Evolutionary conservation across 2,797 vertebrate genomes (phyloP), one percentile per base, ranked within the genome.

Genomic region (Lepus townsendii): DNA sequence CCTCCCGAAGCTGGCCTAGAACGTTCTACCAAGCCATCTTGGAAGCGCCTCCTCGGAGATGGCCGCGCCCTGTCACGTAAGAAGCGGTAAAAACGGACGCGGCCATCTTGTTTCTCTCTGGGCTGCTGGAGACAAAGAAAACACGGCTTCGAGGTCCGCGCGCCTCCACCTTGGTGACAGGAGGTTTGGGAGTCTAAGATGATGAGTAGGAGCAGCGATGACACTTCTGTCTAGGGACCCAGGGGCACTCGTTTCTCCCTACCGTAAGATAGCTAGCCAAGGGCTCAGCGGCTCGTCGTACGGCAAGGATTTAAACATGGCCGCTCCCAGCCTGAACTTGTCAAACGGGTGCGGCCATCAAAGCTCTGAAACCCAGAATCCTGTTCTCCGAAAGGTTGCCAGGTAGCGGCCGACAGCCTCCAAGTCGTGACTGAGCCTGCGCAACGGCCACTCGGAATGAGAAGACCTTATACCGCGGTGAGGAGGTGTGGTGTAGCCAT

Each of bases 361-460:
- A 60, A 16, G 9, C 50, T 87, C 30, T 10, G 68, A 83, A 87
- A 27, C 93, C 84, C 93, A 93, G 88, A 95, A 89, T 93, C 83
- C 96, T 24, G 38, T 85, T 88, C 54, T 24, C 50, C n/a, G 83
- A n/a, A 82, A 72, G 57, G 22, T n/a, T 76, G 54, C 76, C 38
- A 14, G 17, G 66, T 26, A 16, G 66, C 2, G 20, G 26, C 76
- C 5, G n/a, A 17, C 52, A n/a, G 32, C 52, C 66, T 87, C 62
- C 42, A 79, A 90, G 60, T 83, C 22, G 26, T 17, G 4, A 93
- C 62, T 95, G 91, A 95, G 93, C 73, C 76, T 96, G 95, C 79
- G 77, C 87, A 35, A 17, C 3, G 47, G 22, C 26, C 27, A 1
- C 30, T 83, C 0, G 14, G 27, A 32, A 4, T 68, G 68, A 35